Evolutionary conservation across 2,113 vertebrate species (phyloP).

Genomic region (Cinclus mexicanus): DNA sequence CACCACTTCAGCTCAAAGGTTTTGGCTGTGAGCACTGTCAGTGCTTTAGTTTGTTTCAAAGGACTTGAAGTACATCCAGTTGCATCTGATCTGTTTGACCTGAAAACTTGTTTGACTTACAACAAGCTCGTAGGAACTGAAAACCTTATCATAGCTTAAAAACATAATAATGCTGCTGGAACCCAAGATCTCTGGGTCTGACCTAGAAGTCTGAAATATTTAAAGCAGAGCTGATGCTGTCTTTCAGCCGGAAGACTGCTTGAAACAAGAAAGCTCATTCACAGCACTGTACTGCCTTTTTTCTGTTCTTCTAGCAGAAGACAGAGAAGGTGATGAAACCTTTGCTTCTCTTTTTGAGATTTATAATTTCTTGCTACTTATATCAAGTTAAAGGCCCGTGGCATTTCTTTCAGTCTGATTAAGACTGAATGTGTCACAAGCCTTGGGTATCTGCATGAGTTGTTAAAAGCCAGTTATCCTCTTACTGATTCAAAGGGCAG

Average conservation of each 20-base stretch:
- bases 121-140: background rate
- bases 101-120: background rate
- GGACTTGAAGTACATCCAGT: background rate
- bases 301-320: background rate
- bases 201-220: background rate
- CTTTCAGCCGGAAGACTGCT: background rate
- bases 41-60: background rate
- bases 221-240: background rate
- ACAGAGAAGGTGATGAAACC: background rate
- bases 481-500: background rate
- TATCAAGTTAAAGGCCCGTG: background rate
- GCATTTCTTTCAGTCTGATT: background rate
- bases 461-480: background rate
- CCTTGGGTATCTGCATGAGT: background rate
- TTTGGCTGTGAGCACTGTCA: background rate
- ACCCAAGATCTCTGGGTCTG: background rate
- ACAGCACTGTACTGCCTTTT: fast-evolving
- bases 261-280: background rate
- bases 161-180: background rate
- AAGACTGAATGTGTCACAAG: background rate
- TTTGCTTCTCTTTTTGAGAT: background rate
- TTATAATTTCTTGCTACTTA: background rate
- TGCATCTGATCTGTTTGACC: background rate
- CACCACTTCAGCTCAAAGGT: background rate
- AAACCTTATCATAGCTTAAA: background rate